Evolutionary conservation across 2,797 vertebrate genomes (phyloP).

Genomic region (Limosa lapponica): DNA sequence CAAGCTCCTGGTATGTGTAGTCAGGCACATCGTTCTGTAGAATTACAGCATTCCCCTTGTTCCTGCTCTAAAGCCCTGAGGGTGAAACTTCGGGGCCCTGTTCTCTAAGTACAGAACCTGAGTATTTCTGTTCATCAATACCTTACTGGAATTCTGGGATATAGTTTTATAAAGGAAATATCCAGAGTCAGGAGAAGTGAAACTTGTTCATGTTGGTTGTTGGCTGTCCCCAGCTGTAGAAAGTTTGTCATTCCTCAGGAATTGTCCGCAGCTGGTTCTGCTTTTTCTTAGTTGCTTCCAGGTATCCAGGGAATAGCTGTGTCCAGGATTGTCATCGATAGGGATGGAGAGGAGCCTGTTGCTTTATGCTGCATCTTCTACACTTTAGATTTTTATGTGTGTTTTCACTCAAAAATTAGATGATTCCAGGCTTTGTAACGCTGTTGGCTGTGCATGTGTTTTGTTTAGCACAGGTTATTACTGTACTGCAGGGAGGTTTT

Average conservation of each 20-base stretch:
- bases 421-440: not conserved
- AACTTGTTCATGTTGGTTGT: not conserved
- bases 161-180: not conserved
- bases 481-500: not conserved
- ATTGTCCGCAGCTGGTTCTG: not conserved
- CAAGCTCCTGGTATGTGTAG: not conserved
- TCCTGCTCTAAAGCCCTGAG: not conserved
- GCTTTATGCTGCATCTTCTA: not conserved
- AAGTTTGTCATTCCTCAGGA: not conserved
- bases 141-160: not conserved
- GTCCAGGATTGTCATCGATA: not conserved
- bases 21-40: not conserved
- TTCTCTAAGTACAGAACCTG: not conserved
- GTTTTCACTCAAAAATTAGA: not conserved
- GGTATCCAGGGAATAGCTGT: not conserved
- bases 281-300: not conserved
- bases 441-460: not conserved
- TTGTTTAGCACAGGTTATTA: not conserved
- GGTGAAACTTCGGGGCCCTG: not conserved
- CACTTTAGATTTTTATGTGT: not conserved
- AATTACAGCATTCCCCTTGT: not conserved
- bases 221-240: not conserved
- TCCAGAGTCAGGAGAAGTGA: not conserved
- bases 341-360: not conserved
- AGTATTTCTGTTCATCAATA: not conserved